A percentile compares a stretch with the other conserved stretches of the same genome.
Conservation (phyloP, 1,140 invertebrate species). For the Latrodectus geometricus region DNA sequence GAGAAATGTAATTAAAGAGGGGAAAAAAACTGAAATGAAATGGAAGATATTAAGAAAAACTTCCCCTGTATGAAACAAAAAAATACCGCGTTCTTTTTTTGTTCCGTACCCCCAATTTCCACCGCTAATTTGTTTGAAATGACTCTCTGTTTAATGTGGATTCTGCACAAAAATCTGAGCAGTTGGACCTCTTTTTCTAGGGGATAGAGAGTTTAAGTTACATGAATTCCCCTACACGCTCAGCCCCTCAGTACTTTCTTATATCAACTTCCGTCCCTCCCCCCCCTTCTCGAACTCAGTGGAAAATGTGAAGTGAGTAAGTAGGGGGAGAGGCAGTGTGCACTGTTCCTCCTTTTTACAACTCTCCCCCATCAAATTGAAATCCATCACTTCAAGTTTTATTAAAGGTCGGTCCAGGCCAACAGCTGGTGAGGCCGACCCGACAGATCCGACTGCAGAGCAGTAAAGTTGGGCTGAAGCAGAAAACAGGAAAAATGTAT, state of each 20-base stretch:
- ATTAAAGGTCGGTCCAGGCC: slow-evolving; percentile 50
- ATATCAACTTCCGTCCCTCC: background rate
- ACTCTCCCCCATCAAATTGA: slow-evolving; percentile 61
- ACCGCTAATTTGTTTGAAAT: slow-evolving; percentile 61
- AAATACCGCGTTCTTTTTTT: background rate
- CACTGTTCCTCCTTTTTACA: slow-evolving; percentile 46
- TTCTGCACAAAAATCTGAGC: background rate
- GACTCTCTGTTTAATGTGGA: slow-evolving; percentile 40
- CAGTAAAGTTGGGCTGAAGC: background rate
- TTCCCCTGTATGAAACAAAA: background rate
- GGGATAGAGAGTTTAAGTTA: slow-evolving; percentile 50
- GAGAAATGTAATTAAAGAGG: background rate
- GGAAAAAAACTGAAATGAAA: too few species aligned
- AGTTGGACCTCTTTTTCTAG: background rate
- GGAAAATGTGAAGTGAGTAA: background rate
- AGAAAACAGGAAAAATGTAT: slow-evolving; percentile 9
- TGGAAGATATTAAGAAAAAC: background rate
- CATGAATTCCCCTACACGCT: slow-evolving; percentile 25
- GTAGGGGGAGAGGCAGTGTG: background rate
- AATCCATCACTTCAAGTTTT: slow-evolving; percentile 59
- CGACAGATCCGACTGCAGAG: slow-evolving; percentile 5
- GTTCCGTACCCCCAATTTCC: slow-evolving; percentile 16
- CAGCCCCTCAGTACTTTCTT: background rate
- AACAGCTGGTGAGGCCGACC: slow-evolving; percentile 46
- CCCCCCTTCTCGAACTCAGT: background rate